phyloP scores from a whole-genome alignment of 2,113 vertebrate genomes.

The Centropus unirufus region DNA sequence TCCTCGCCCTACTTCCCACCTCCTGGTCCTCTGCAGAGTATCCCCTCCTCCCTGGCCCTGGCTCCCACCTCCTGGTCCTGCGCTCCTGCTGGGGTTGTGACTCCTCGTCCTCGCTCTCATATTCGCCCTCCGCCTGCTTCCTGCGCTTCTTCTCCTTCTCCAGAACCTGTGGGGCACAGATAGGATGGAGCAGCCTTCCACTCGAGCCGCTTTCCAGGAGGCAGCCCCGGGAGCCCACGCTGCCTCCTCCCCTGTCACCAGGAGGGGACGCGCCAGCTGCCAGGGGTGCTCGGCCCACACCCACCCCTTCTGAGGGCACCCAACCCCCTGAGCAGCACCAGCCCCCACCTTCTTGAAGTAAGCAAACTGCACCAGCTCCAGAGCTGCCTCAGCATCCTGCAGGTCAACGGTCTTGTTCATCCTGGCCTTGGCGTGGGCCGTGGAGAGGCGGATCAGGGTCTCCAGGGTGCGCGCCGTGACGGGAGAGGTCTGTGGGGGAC shows the following conservation, averaged over 20 bases:
- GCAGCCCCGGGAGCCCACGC: neutral
- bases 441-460: conserved; percentile 94
- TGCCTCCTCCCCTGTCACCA: neutral
- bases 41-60: no score
- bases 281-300: neutral
- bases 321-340: fast-evolving
- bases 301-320: neutral
- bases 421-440: conserved; percentile 93
- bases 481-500: conserved; percentile 85
- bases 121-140: conserved; percentile 75
- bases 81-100: conserved; percentile 66
- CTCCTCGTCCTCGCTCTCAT: conserved; percentile 77
- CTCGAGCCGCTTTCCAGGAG: neutral
- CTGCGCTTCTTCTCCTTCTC: conserved; percentile 94
- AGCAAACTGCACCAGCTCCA: conserved; percentile 95
- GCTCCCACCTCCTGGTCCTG: conserved; percentile 81
- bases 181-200: neutral
- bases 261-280: neutral
- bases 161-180: conserved; percentile 82
- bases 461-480: conserved; percentile 93
- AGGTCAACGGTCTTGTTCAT: conserved; percentile 93
- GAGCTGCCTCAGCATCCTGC: conserved; percentile 89
- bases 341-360: conserved; percentile 94
- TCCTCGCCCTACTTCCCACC: conserved; percentile 64
- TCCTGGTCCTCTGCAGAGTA: conserved; percentile 71